phyloP scores from a whole-genome alignment of 2,888 invertebrate genomes.

The Hydropsyche betteni region DNA sequence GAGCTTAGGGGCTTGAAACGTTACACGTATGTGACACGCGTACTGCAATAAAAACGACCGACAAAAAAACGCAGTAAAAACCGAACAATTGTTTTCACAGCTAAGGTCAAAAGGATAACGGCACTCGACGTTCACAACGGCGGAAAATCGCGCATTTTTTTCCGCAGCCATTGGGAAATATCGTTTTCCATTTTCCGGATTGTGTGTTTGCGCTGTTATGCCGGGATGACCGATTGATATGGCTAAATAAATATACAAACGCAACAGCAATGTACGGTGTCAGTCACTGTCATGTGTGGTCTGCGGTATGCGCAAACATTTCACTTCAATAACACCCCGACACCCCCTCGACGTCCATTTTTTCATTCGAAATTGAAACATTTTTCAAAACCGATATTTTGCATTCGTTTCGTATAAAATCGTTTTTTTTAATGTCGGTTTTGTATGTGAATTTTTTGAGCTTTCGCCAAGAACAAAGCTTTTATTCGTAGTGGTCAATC shows the following conservation, averaged over 20 bases:
- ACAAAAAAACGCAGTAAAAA: constrained; percentile 15
- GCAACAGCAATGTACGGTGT: constrained; percentile 47
- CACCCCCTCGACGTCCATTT: not conserved
- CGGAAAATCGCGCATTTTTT: not conserved
- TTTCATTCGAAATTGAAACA: not conserved
- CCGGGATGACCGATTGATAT: constrained; percentile 52
- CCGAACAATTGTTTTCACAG: constrained; percentile 37
- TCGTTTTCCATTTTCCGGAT: constrained; percentile 27
- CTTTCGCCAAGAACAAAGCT: too few species aligned
- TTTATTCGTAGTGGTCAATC: constrained; percentile 40
- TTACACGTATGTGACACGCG: constrained; percentile 34
- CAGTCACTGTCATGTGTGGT: constrained; percentile 43
- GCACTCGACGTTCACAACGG: not conserved
- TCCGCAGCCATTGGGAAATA: not conserved
- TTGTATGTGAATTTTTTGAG: not conserved
- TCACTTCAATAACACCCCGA: constrained; percentile 6
- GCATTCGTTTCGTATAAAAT: not conserved
- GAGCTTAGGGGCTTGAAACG: constrained; percentile 31
- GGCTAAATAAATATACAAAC: constrained; percentile 50
- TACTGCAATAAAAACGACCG: constrained; percentile 20
- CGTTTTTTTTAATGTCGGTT: not conserved
- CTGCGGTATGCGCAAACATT: constrained; percentile 23
- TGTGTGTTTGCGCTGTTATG: constrained; percentile 27
- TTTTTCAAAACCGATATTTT: too few species aligned
- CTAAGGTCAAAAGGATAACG: constrained; percentile 11